phyloP scores from a whole-genome alignment of 2,797 vertebrate genomes.

The Ctenochaetus hawaiiensis region DNA sequence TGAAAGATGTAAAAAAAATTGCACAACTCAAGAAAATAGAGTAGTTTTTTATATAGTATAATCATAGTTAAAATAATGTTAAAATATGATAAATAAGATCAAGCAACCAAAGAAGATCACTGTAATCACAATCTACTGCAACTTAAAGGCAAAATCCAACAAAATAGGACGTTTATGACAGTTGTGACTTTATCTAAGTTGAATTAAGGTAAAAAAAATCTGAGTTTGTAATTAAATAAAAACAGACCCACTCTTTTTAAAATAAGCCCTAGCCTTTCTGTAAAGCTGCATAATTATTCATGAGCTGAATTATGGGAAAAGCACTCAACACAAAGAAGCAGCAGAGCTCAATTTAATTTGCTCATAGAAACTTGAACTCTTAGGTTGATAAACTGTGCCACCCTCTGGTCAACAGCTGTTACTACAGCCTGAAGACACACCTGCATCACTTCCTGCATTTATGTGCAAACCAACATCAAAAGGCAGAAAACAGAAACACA shows the following conservation, averaged over 20 bases:
- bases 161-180: slow-evolving; percentile 1
- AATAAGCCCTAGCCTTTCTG: slow-evolving; percentile 3
- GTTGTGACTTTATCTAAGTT: neutral
- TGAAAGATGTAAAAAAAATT: neutral
- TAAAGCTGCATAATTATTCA: slow-evolving; percentile 25
- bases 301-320: slow-evolving; percentile 25
- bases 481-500: neutral
- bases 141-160: neutral
- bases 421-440: slow-evolving; percentile 59
- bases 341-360: neutral
- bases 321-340: slow-evolving; percentile 10
- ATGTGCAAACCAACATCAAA: slow-evolving; percentile 3
- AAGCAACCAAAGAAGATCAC: neutral
- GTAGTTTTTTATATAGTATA: neutral
- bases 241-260: slow-evolving; percentile 22
- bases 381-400: slow-evolving; percentile 64
- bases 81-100: neutral
- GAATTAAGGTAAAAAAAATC: slow-evolving; percentile 17
- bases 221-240: slow-evolving; percentile 9
- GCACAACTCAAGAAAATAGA: neutral
- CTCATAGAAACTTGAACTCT: neutral
- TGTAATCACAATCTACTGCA: neutral
- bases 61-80: neutral
- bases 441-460: neutral
- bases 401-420: slow-evolving; percentile 64